Evolutionary conservation across 2,888 invertebrate genomes (phyloP).

Genomic region (Carcina quercana): DNA sequence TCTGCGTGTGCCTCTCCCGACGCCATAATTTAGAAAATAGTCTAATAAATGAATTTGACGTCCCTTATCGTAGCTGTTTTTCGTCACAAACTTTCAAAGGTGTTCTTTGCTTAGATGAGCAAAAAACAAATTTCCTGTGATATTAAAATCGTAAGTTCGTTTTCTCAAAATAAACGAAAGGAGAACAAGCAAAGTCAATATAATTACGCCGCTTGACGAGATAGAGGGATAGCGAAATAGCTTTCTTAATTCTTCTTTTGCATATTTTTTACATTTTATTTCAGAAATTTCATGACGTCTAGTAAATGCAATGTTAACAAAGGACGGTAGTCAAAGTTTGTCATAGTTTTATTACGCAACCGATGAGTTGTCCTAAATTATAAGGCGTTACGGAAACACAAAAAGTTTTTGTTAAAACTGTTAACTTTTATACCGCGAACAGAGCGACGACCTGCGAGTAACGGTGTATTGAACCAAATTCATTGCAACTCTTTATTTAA

Average conservation of each 20-base stretch:
- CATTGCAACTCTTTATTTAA: conserved; percentile 24
- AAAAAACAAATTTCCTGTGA: conserved; percentile 25
- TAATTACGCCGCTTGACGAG: conserved; percentile 54
- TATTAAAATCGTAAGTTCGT: conserved; percentile 44
- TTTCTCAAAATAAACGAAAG: conserved; percentile 52
- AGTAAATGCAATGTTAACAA: too few species aligned
- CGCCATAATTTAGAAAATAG: too few species aligned
- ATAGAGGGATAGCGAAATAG: conserved; percentile 55
- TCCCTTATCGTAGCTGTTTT: too few species aligned
- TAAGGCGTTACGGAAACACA: background rate
- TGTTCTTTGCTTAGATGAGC: conserved; percentile 3
- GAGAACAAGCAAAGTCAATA: conserved; percentile 53
- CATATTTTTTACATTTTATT: too few species aligned
- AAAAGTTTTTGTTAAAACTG: conserved; percentile 28
- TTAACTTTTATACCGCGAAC: conserved; percentile 35
- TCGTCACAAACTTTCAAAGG: too few species aligned
- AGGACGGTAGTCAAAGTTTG: background rate
- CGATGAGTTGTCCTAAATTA: too few species aligned
- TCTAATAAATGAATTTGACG: too few species aligned
- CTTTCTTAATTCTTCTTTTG: conserved; percentile 48
- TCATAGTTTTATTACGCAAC: background rate
- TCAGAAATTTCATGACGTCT: too few species aligned
- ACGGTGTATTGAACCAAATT: conserved; percentile 59
- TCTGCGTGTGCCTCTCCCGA: conserved; percentile 20
- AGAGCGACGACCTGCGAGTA: conserved; percentile 49